Evolutionary conservation across 2,797 vertebrate species (phyloP).

Genomic region (Microctenopoma stevenorrisi): DNA sequence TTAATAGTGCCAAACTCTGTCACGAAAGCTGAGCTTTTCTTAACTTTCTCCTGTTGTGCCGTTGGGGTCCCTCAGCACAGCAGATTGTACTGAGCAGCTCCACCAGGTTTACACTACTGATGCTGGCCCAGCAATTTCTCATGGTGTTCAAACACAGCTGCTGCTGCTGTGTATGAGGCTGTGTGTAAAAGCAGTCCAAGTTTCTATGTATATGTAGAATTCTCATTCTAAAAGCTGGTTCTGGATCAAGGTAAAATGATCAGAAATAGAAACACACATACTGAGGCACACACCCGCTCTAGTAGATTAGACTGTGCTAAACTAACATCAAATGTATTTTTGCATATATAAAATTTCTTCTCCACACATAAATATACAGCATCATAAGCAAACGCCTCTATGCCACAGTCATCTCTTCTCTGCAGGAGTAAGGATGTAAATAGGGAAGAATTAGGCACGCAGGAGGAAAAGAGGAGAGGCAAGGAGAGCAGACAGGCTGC

Average conservation of each 20-base stretch:
- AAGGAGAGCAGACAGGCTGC: slow-evolving; percentile 15
- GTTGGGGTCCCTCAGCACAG: too few relatives aligned
- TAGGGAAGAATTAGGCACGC: slow-evolving; percentile 31
- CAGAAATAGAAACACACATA: background rate
- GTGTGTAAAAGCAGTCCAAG: too few relatives aligned
- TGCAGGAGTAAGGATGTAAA: slow-evolving; percentile 39
- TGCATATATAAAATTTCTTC: background rate
- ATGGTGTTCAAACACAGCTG: too few relatives aligned
- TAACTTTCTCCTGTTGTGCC: too few relatives aligned
- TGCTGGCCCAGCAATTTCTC: too few relatives aligned
- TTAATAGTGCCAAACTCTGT: too few relatives aligned
- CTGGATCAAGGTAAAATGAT: background rate
- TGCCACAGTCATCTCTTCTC: slow-evolving; percentile 20
- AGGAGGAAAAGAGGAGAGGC: slow-evolving; percentile 6
- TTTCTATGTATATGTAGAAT: too few relatives aligned
- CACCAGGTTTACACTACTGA: too few relatives aligned
- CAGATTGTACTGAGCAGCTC: too few relatives aligned
- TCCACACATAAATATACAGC: background rate
- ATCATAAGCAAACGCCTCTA: slow-evolving; percentile 11
- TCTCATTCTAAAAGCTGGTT: background rate
- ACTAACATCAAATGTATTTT: background rate
- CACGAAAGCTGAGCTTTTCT: too few relatives aligned
- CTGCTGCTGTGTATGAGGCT: too few relatives aligned
- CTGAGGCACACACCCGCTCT: background rate
- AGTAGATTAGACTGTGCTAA: background rate